Evolutionary conservation across 2,113 vertebrate genomes (phyloP).

Genomic region (Aptenodytes forsteri): DNA sequence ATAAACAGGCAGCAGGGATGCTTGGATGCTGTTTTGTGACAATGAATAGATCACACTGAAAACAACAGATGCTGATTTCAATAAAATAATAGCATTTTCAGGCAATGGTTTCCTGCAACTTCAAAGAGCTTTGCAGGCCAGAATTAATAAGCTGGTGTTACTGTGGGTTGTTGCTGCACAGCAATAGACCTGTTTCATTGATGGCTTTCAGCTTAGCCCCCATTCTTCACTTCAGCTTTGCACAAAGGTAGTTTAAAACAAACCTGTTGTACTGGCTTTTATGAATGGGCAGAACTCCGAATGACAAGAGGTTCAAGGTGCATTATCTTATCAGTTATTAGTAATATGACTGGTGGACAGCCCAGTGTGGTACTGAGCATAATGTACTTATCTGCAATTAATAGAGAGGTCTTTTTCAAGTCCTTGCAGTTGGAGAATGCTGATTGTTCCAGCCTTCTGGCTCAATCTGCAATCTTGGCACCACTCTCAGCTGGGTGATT

Average conservation of each 20-base stretch:
- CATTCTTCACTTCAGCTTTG: background rate
- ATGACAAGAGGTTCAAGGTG: background rate
- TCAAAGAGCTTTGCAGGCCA: background rate
- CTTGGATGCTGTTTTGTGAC: slow-evolving; percentile 12
- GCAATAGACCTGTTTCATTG: background rate
- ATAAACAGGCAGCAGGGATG: background rate
- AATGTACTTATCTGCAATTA: background rate
- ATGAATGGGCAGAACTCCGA: background rate
- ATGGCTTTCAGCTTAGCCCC: background rate
- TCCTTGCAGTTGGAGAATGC: background rate
- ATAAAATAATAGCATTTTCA: slow-evolving; percentile 49
- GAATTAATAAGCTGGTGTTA: background rate
- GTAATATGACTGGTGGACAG: background rate
- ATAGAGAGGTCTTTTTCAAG: background rate
- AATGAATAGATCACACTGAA: slow-evolving; percentile 31
- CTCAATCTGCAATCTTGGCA: background rate
- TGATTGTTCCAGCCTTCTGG: background rate
- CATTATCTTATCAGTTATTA: background rate
- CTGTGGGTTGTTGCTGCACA: background rate
- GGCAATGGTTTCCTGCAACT: slow-evolving; percentile 12
- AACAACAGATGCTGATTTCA: slow-evolving; percentile 65
- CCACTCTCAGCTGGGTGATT: background rate
- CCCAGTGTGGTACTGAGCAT: background rate
- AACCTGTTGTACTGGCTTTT: background rate
- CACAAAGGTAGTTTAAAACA: background rate